Evolutionary conservation across 2,797 vertebrate species (phyloP).

Genomic region (Synanceia verrucosa): DNA sequence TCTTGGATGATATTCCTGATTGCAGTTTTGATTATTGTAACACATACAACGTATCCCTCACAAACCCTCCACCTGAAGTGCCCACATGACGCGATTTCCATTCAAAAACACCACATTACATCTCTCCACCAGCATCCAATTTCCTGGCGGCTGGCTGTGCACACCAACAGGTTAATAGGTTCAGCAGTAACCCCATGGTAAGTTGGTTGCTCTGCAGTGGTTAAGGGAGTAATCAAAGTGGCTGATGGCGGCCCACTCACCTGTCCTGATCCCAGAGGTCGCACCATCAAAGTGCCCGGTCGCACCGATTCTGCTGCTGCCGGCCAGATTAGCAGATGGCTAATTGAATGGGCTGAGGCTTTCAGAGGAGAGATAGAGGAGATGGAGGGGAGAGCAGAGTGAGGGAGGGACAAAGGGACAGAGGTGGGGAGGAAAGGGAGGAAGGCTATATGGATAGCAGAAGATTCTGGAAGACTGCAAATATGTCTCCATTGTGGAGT

Average conservation of each 20-base stretch:
- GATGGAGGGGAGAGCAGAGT: constrained; percentile 16
- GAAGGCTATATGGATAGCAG: constrained; percentile 6
- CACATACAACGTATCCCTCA: neutral
- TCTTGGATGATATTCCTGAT: constrained; percentile 25
- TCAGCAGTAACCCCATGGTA: constrained; percentile 58
- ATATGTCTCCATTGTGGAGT: too few species aligned
- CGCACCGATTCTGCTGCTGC: constrained; percentile 13
- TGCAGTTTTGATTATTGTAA: constrained; percentile 15
- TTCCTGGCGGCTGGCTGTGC: constrained; percentile 34
- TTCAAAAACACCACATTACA: constrained; percentile 44
- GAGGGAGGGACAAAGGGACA: constrained; percentile 26
- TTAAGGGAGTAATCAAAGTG: constrained; percentile 71
- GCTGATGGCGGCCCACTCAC: constrained; percentile 64
- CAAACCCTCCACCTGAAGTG: constrained; percentile 31
- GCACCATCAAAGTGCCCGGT: constrained; percentile 41
- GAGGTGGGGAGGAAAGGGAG: neutral
- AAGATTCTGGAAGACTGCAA: constrained; percentile 17
- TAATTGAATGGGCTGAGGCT: constrained; percentile 54
- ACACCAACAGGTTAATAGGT: constrained; percentile 62
- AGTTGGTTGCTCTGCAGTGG: constrained; percentile 59
- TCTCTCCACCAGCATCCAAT: constrained; percentile 58
- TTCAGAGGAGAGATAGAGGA: constrained; percentile 43
- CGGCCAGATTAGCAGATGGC: constrained; percentile 47
- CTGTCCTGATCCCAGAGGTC: constrained; percentile 61
- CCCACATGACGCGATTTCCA: constrained; percentile 42